Base-by-base conservation (phyloP, 2,113 vertebrate genomes). In the Laterallus jamaicensis region DNA sequence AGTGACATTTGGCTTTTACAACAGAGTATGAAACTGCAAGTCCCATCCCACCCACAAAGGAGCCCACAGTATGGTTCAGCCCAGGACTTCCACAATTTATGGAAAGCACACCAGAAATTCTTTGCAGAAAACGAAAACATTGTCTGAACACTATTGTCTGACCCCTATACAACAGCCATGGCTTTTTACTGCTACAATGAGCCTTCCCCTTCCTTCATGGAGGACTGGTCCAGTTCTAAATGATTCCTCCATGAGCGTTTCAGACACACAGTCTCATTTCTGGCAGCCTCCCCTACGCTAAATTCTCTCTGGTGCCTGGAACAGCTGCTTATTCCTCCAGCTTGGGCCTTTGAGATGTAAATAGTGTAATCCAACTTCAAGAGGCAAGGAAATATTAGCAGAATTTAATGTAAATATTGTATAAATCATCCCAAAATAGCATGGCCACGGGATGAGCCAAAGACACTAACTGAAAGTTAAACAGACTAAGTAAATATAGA, bases 351-450 rank as follows among this genome's bases (percentile, higher is more conserved):
- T 95, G 95, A 94, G 95, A 96, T 96, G 93, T 96, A 97, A 96
- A 96, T 96, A 96, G 91, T 91, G 88, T 97, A 96, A 97, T 96
- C 91, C 3, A 1, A 95, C 94, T 94, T 96, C 93, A 97, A 97
- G 96, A 97, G 96, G 96, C 92, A 95, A 95, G 96, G 96, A 97
- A 97, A 96, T 97, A 97, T 96, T 96, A 97, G 94, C 91, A 96
- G 96, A 94, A 96, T 96, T 96, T 93, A 97, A 94, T 91, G 95
- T 96, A 96, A 97, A 97, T 96, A 97, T 96, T 97, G 84, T 95
- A 96, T 97, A 96, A 97, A 97, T 97, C 96, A 97, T 93, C 96
- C 96, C 86, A 96, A 96, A 96, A 97, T 95, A 97, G 96, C 95
- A 95, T 5, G 59, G 95, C 92, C 91, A 82, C 1, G 55, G 86